Evolutionary conservation across 2,888 invertebrate species (phyloP).

Genomic region (Arenicola marina): DNA sequence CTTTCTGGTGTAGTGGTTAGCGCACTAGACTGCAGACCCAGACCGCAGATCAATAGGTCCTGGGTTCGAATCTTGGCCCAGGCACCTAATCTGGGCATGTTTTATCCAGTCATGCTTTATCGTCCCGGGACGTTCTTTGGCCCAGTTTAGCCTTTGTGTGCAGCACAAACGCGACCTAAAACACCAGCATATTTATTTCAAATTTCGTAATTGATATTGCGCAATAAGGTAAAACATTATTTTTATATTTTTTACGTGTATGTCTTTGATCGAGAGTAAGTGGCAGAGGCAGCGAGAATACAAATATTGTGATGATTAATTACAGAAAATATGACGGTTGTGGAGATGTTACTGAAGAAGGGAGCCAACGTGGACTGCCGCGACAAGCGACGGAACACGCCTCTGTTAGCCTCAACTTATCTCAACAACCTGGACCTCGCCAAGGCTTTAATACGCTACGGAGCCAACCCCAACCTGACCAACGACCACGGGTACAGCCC

Average conservation of each 20-base stretch:
- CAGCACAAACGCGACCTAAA: too few relatives aligned
- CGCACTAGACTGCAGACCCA: too few relatives aligned
- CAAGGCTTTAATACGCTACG: slow-evolving; percentile 36
- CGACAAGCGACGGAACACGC: slow-evolving; percentile 24
- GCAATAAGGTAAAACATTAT: too few relatives aligned
- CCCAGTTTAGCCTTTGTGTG: too few relatives aligned
- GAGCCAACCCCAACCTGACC: slow-evolving; percentile 34
- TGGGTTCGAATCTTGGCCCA: too few relatives aligned
- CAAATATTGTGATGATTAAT: not conserved
- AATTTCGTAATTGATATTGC: too few relatives aligned
- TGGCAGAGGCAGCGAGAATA: not conserved
- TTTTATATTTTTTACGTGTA: not conserved
- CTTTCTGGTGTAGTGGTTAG: too few relatives aligned
- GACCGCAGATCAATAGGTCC: too few relatives aligned
- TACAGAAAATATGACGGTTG: slow-evolving; percentile 36
- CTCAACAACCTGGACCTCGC: slow-evolving; percentile 37
- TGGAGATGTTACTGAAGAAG: slow-evolving; percentile 38
- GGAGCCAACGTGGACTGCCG: slow-evolving; percentile 43
- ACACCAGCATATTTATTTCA: too few relatives aligned
- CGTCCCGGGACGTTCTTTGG: too few relatives aligned
- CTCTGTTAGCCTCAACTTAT: slow-evolving; percentile 43
- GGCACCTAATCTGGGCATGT: too few relatives aligned
- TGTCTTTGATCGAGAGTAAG: not conserved
- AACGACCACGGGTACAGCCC: slow-evolving; percentile 43
- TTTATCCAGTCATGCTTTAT: too few relatives aligned